Conservation (phyloP, 2,888 invertebrate species). For the Lamellibrachia columna region DNA sequence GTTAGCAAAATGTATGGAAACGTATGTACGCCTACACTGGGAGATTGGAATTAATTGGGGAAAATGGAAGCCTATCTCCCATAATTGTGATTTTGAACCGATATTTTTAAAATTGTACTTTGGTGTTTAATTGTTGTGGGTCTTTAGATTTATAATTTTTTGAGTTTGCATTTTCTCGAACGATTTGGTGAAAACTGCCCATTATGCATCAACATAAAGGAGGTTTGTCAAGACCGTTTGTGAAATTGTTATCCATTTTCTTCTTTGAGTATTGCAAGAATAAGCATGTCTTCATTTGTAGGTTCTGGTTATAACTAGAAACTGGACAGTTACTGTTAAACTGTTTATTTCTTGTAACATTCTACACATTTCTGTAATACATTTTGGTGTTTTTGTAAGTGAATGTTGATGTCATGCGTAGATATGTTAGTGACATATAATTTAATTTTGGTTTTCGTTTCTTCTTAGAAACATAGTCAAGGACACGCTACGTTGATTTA, state of each 20-base stretch:
- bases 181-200: neutral
- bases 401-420: neutral
- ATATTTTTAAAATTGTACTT: neutral
- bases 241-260: neutral
- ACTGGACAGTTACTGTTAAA: neutral
- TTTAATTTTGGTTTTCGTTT: neutral
- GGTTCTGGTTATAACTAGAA: neutral
- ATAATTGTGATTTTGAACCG: neutral
- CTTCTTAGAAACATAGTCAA: neutral
- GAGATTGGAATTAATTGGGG: neutral
- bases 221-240: neutral
- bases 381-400: neutral
- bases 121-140: neutral
- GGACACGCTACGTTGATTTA: neutral
- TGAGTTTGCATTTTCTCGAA: neutral
- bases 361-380: slow-evolving; percentile 10
- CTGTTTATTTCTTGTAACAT: neutral
- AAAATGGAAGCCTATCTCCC: neutral
- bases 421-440: neutral
- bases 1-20: neutral
- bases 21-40: neutral
- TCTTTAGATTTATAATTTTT: neutral
- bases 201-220: neutral
- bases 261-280: neutral
- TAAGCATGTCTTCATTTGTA: neutral